Evolutionary conservation across 2,888 invertebrate species (phyloP).

Genomic region (Macrosiphum euphorbiae): DNA sequence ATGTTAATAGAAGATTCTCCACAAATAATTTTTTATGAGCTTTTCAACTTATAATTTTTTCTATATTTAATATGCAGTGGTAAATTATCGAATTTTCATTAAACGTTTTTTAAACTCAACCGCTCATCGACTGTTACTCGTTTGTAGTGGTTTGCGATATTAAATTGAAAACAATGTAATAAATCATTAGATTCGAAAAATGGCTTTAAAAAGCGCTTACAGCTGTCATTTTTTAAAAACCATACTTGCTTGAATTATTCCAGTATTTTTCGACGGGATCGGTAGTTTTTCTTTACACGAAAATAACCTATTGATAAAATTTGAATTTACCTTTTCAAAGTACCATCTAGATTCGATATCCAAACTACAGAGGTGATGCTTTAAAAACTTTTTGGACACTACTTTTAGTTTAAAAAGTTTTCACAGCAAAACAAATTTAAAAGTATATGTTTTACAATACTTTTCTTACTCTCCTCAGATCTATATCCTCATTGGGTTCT

Average conservation of each 20-base stretch:
- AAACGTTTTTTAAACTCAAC: neutral
- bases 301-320: neutral
- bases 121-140: neutral
- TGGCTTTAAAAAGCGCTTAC: neutral
- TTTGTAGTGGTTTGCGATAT: neutral
- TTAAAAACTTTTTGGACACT: neutral
- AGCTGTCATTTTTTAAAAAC: neutral
- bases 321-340: neutral
- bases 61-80: too few species aligned
- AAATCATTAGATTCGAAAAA: neutral
- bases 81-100: too few species aligned
- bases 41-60: too few species aligned
- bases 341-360: neutral
- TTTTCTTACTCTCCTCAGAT: neutral
- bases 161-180: neutral
- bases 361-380: neutral
- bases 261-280: neutral
- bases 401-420: neutral
- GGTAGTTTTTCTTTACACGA: neutral
- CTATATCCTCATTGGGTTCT: neutral
- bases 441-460: neutral
- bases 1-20: too few species aligned
- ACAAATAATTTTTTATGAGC: too few species aligned
- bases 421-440: neutral
- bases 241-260: neutral